Base-by-base conservation (phyloP, 2,113 vertebrate species). In the Perognathus longimembris region DNA sequence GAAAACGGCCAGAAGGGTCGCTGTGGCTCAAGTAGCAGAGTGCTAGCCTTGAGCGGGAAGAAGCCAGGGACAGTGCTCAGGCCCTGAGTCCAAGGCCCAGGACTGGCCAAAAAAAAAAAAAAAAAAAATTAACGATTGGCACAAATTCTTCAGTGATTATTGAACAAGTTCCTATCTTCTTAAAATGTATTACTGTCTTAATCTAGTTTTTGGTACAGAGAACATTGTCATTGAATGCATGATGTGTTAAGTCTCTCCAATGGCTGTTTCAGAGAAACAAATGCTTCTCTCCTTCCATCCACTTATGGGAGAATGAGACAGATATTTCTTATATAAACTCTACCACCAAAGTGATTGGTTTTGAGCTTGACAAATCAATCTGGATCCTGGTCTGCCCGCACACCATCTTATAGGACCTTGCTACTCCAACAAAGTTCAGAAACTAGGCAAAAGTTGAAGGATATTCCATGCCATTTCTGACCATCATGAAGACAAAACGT, bases 401-500 rank as follows among this genome's bases (percentile, higher is more conserved):
- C 69, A 70, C 42, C 67, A 10, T 4, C 45, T 75, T 38, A 54
- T n/a, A 40, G 36, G 32, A 17, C 66, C 70, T 79, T 42, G 40
- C 45, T 90, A 30, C 87, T 84, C 78, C 21, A 36, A 82, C 42
- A 18, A 32, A 36, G 79, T 69, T 96, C 76, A 87, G 50, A 74
- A 76, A 84, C 70, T 42, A 85, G 79, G 26, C 20, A 57, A 80
- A 76, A 96, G 96, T 91, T 89, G 95, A 94, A 96, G 69, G 66
- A 93, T 87, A 6, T 78, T 91, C 45, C 96, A 81, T 96, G 94
- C 87, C 70, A 64, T 26, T 30, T 24, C 8, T 97, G 91, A 93
- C 94, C 94, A 85, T 90, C 96, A 92, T 95, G 97, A 95, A 95
- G 94, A 24, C 80, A 94, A 85, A 71, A 30, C 32, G 15, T 36